phyloP scores from a whole-genome alignment of 92 coral and sea anemone species.

The Zoanthus solanderi region DNA sequence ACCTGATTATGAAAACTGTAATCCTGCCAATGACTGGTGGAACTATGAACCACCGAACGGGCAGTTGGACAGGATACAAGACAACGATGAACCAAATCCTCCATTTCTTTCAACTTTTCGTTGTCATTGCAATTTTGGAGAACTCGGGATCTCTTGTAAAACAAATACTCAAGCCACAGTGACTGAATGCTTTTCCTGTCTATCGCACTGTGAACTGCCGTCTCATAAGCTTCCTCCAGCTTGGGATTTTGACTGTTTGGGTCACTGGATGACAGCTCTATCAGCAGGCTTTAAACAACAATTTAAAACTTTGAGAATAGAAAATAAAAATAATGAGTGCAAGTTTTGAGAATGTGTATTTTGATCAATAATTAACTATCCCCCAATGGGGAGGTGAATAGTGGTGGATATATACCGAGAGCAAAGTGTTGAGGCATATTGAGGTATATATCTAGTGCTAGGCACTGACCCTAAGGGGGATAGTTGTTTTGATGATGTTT shows the following conservation, averaged over 20 bases:
- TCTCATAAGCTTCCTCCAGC: conserved; percentile 81
- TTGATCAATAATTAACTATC: not conserved
- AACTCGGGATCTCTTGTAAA: conserved; percentile 78
- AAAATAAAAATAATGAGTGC: not conserved
- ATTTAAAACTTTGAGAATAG: not conserved
- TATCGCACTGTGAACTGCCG: conserved; percentile 86
- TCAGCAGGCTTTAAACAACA: conserved; percentile 66
- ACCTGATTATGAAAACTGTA: conserved; percentile 96
- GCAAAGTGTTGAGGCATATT: too few species aligned
- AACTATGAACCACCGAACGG: conserved; percentile 73
- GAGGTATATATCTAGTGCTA: too few species aligned
- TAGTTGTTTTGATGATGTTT: too few species aligned
- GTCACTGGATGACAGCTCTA: conserved; percentile 75
- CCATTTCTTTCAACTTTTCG: conserved; percentile 55
- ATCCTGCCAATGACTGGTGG: conserved; percentile 84
- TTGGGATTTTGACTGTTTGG: conserved; percentile 62
- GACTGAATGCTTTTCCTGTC: conserved; percentile 74
- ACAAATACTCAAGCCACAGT: conserved; percentile 90
- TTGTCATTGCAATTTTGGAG: conserved; percentile 20
- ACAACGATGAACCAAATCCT: conserved; percentile 88
- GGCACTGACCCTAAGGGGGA: too few species aligned
- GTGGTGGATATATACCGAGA: too few species aligned
- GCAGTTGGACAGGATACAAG: conserved; percentile 83
- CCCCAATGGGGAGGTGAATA: too few species aligned
- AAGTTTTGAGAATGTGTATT: not conserved